Evolutionary conservation across 92 coral and sea anemone genomes (phyloP), one percentile per base, ranked within the genome.

Genomic region (Montipora capitata): DNA sequence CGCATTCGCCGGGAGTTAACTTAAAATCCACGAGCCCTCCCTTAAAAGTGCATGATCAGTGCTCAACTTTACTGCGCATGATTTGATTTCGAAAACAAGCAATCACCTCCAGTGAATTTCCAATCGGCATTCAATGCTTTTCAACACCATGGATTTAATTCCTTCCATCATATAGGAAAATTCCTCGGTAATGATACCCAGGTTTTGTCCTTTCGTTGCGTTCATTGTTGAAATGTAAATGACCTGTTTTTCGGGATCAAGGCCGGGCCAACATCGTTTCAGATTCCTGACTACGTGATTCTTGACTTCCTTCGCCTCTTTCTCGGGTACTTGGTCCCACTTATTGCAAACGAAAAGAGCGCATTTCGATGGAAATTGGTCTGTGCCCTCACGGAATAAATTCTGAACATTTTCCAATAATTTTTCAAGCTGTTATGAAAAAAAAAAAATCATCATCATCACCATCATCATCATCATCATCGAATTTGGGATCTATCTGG

Each of bases 311-410:
- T 68, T 57, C 4, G 2, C 40, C 77, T 89, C 92, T 40, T 68
- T 43, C 40, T 64, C 16, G 2, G 85, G 85, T 1, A 90, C 76
- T 61, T 58, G 82, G 68, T 90, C 93, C 93, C 93, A 90, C 15
- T 90, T 90, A 74, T 83, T 83, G 73, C 89, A 90, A 38, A 90
- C 76, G 42, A 90, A 90, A 65, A 90, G 59, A 7, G 93, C 93
- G 8, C 90, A 70, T 73, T 90, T 72, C 35, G 92, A 61, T 14
- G 82, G 51, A n/a, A 68, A 74, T 52, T 77, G 78, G 14, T 52
- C 70, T 39, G 42, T 69, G 14, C 77, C 66, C 14, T 39, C 18
- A 67, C 52, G 82, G 13, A 75, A 69, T 7, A 69, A 16, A 39
- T 66, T 74, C 13, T 78, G 66, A 1, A 77, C 89, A 12, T 82